These are phyloP conservation scores for Aptenodytes patagonicus DNA, from an alignment of 2,113 vertebrate genomes.

Conservation along the genomic window DNA sequence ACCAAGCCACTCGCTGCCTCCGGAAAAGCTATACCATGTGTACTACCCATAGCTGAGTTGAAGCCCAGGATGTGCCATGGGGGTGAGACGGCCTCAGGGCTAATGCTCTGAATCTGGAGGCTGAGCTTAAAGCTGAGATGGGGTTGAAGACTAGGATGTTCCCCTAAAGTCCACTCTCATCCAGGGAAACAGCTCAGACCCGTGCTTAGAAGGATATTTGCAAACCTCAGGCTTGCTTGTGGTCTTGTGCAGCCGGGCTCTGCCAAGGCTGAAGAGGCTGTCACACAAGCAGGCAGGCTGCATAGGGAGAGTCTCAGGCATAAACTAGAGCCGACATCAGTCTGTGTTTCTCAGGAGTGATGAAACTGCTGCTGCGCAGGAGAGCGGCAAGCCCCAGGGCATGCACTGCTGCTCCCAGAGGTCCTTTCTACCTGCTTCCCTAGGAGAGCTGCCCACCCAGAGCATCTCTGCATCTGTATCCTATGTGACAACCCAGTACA, in stretches of 20 bases:
- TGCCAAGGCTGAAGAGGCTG: neutral
- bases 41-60: rapidly evolving
- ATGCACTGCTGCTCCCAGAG: neutral
- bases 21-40: neutral
- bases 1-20: neutral
- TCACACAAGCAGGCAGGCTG: neutral
- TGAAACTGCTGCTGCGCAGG: neutral
- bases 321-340: neutral
- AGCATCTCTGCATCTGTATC: neutral
- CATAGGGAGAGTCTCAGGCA: neutral
- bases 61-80: neutral
- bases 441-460: too few relatives aligned
- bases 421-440: neutral
- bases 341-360: neutral
- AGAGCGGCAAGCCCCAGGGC: neutral
- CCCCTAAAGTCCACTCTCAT: neutral
- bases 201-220: neutral
- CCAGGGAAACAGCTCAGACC: too few relatives aligned
- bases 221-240: neutral
- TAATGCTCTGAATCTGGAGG: neutral
- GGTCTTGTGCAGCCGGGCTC: neutral
- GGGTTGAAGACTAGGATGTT: neutral
- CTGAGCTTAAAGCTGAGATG: neutral
- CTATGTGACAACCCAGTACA: rapidly evolving
- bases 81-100: neutral